A percentile compares a stretch with the other conserved stretches of the same genome.
Evolutionary conservation across 2,797 vertebrate species (phyloP).

Genomic region (Lepus townsendii): DNA sequence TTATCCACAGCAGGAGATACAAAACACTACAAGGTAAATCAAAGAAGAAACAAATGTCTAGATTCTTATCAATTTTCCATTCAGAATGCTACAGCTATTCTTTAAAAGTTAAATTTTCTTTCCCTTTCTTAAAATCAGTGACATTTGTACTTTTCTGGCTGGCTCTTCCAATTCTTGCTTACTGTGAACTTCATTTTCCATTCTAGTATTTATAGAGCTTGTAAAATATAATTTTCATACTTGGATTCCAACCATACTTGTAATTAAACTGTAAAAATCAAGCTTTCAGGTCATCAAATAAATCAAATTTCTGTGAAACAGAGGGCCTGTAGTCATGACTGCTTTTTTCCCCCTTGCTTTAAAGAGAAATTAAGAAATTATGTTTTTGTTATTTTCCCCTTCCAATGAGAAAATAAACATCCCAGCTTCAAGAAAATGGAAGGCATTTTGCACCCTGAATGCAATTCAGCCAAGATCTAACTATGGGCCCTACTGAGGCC

Average conservation of each 20-base stretch:
- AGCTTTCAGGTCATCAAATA: constrained; percentile 75
- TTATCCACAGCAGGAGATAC: background rate
- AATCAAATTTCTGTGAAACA: constrained; percentile 75
- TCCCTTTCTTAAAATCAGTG: background rate
- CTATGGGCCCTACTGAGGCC: too few relatives aligned
- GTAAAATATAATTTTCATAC: constrained; percentile 82
- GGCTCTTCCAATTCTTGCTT: constrained; percentile 20
- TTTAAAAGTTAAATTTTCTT: constrained; percentile 11
- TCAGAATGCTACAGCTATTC: background rate
- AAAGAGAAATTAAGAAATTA: constrained; percentile 38
- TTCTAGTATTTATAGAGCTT: constrained; percentile 71
- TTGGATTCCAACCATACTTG: constrained; percentile 81
- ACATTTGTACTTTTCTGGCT: constrained; percentile 20
- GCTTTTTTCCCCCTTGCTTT: constrained; percentile 21
- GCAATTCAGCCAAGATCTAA: background rate
- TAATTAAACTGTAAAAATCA: constrained; percentile 79
- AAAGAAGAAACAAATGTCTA: background rate
- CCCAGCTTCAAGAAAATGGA: background rate
- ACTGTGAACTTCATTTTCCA: constrained; percentile 71
- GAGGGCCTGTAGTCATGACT: background rate
- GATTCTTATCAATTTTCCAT: background rate
- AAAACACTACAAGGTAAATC: background rate
- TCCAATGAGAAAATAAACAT: background rate
- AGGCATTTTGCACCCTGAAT: background rate
- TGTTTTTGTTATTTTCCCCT: constrained; percentile 22